phyloP scores from a whole-genome alignment of 2,888 invertebrate species.

The Drosophila nigricruria region DNA sequence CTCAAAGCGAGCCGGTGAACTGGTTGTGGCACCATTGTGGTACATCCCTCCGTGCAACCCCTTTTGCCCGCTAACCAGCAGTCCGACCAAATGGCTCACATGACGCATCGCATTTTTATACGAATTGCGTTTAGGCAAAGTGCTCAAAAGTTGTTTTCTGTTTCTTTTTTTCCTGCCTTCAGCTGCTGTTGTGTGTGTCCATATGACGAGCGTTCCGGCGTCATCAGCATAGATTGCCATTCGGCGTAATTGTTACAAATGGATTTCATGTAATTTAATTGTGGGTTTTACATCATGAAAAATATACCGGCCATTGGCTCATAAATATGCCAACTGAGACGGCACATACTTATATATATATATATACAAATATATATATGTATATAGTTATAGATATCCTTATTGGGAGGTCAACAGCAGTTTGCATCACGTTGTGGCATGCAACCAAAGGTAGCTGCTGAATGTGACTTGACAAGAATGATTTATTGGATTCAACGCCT shows the following conservation, averaged over 20 bases:
- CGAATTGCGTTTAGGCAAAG: conserved; percentile 56
- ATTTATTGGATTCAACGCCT: conserved; percentile 16
- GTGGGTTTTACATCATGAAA: conserved; percentile 80
- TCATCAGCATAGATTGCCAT: conserved; percentile 79
- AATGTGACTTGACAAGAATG: background rate
- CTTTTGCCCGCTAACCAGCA: conserved; percentile 22
- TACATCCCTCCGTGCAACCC: conserved; percentile 18
- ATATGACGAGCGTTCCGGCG: conserved; percentile 68
- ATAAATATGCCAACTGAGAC: conserved; percentile 52
- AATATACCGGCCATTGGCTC: conserved; percentile 70
- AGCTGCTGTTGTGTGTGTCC: conserved; percentile 32
- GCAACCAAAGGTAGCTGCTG: conserved; percentile 7
- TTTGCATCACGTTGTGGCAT: conserved; percentile 12
- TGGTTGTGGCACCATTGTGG: conserved; percentile 77
- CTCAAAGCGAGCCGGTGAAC: conserved; percentile 75
- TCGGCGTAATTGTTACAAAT: conserved; percentile 83
- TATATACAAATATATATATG: background rate
- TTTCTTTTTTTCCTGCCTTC: conserved; percentile 11
- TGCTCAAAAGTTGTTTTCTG: conserved; percentile 32
- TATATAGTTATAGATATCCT: conserved; percentile 21
- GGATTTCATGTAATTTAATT: conserved; percentile 82
- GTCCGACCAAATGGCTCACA: conserved; percentile 74
- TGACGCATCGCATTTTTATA: conserved; percentile 77
- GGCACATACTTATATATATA: conserved; percentile 8
- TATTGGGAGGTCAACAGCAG: conserved; percentile 34